A percentile compares a stretch with the other conserved stretches of the same genome.
phyloP scores from a whole-genome alignment of 1,140 invertebrate species.

The Helicoverpa zea region DNA sequence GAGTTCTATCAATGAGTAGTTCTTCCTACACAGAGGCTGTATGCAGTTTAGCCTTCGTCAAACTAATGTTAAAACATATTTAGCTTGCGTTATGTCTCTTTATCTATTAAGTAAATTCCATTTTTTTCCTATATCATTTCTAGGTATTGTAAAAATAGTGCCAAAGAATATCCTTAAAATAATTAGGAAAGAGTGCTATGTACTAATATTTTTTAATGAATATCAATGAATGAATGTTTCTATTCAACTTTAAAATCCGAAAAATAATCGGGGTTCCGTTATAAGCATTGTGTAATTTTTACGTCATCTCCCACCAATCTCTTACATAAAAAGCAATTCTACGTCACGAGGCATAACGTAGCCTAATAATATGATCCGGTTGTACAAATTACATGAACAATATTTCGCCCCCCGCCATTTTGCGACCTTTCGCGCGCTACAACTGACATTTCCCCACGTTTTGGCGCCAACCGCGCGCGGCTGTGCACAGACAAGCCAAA shows the following conservation, averaged over 20 bases:
- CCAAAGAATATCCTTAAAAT: neutral
- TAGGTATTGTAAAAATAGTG: no score
- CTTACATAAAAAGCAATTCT: neutral
- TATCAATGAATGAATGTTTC: no score
- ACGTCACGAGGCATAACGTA: slow-evolving; percentile 10
- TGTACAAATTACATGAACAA: slow-evolving; percentile 33
- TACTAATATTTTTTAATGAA: no score
- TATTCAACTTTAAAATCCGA: neutral
- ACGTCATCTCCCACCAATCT: neutral
- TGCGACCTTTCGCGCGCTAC: slow-evolving; percentile 25
- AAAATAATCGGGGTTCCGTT: neutral
- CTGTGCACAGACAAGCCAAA: neutral
- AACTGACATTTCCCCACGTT: slow-evolving; percentile 28
- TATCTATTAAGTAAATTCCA: neutral
- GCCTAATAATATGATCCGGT: slow-evolving; percentile 24
- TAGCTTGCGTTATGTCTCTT: neutral
- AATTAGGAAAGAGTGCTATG: no score
- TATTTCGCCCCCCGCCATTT: slow-evolving; percentile 15
- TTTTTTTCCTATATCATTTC: neutral
- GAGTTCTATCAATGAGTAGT: neutral
- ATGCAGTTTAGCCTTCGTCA: slow-evolving; percentile 13
- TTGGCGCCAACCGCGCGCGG: slow-evolving; percentile 26
- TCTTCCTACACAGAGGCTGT: slow-evolving; percentile 1
- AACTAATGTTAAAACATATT: neutral
- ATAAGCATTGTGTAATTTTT: neutral